Percentiles rank a stretch among this genome's conserved stretches.
phyloP scores from a whole-genome alignment of 2,888 invertebrate species.

The Plebejus anna region DNA sequence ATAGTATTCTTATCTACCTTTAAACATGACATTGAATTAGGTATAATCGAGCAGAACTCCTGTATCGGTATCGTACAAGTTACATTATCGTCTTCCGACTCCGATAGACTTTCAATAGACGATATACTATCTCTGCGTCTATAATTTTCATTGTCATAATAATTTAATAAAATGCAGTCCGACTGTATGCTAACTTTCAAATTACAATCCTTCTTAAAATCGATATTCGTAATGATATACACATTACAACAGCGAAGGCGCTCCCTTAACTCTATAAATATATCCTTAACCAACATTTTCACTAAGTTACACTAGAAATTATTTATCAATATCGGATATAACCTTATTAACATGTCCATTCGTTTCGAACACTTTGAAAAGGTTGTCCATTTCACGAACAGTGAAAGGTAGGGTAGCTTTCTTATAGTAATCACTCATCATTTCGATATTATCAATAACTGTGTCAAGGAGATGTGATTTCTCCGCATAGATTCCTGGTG shows the following conservation, averaged over 20 bases:
- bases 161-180: conserved; percentile 66
- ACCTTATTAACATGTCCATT: conserved; percentile 74
- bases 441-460: conserved; percentile 94
- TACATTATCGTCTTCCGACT: conserved; percentile 67
- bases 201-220: conserved; percentile 65
- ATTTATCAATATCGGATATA: conserved; percentile 60
- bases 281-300: conserved; percentile 72
- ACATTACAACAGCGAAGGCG: conserved; percentile 81
- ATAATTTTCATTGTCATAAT: conserved; percentile 54
- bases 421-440: conserved; percentile 90
- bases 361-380: conserved; percentile 83
- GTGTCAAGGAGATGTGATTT: conserved; percentile 92
- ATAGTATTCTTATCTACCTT: conserved; percentile 69
- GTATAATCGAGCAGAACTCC: conserved; percentile 69
- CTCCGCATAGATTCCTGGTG: conserved; percentile 90
- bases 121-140: conserved; percentile 66
- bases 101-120: conserved; percentile 71
- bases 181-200: conserved; percentile 71
- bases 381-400: conserved; percentile 86
- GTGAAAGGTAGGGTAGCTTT: conserved; percentile 89
- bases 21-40: conserved; percentile 74
- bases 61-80: conserved; percentile 59
- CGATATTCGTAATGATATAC: conserved; percentile 72
- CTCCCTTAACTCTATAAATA: conserved; percentile 81
- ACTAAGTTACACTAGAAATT: conserved; percentile 42